phyloP scores from a whole-genome alignment of 2,113 vertebrate species.

The Xiphorhynchus elegans region DNA sequence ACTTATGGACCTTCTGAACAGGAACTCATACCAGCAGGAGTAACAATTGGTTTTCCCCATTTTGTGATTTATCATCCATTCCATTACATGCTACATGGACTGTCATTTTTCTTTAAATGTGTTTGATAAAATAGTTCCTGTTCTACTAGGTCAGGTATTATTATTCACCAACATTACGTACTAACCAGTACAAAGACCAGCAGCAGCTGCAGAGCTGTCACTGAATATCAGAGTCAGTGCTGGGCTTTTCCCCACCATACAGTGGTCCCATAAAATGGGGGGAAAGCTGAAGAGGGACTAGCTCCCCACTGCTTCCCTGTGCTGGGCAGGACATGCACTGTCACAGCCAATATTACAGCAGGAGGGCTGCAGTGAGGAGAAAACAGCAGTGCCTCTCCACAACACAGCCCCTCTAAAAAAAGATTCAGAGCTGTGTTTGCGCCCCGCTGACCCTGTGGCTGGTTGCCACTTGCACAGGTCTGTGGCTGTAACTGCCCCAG shows the following conservation, averaged over 20 bases:
- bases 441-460: accelerated
- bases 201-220: neutral
- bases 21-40: conserved; percentile 22
- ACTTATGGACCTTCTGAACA: conserved; percentile 20
- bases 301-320: accelerated
- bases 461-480: neutral
- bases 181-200: neutral
- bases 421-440: accelerated
- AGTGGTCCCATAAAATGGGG: neutral
- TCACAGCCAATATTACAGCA: neutral
- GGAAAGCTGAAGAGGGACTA: neutral
- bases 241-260: neutral
- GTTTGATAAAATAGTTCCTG: conserved; percentile 59
- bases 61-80: conserved; percentile 66
- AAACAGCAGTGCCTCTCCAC: neutral
- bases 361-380: neutral
- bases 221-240: neutral
- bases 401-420: neutral
- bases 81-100: neutral
- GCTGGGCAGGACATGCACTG: accelerated
- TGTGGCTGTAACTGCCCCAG: neutral
- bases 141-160: conserved; percentile 45
- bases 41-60: conserved; percentile 51
- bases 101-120: conserved; percentile 67
- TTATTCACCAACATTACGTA: conserved; percentile 40